Percentiles rank a stretch among this genome's conserved stretches.
These are phyloP conservation scores for Busseola fusca DNA, from an alignment of 2,888 invertebrate genomes.

Conservation along the genomic window DNA sequence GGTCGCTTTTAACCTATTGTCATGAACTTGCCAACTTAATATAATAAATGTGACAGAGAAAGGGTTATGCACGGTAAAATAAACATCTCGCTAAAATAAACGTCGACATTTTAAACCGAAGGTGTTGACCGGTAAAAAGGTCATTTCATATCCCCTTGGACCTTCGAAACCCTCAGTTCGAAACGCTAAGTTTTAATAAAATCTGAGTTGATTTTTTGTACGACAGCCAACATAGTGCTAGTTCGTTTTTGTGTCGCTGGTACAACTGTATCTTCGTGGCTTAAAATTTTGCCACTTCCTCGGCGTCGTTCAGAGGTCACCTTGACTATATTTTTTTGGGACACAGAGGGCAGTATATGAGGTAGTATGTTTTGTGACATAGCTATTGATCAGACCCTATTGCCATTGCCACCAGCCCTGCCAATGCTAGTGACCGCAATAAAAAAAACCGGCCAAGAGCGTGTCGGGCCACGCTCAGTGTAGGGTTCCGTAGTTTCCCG, in stretches of 20 bases:
- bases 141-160: conserved; percentile 11
- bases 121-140: conserved; percentile 29
- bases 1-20: conserved; percentile 34
- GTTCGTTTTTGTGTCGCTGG: not conserved
- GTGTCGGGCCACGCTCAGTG: too few species aligned
- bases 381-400: not conserved
- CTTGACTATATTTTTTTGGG: not conserved
- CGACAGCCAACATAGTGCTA: not conserved
- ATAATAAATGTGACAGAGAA: not conserved
- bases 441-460: too few species aligned
- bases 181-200: conserved; percentile 5
- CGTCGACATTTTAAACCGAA: conserved; percentile 37
- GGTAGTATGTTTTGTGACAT: not conserved
- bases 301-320: not conserved
- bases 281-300: too few species aligned
- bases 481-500: too few species aligned
- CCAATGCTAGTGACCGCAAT: too few species aligned
- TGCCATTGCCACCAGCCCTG: not conserved
- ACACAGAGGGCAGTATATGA: not conserved
- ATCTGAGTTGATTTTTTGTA: not conserved
- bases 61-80: not conserved
- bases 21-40: conserved; percentile 19
- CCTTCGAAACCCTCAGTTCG: conserved; percentile 14
- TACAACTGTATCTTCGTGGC: too few species aligned
- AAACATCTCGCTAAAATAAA: conserved; percentile 29